Base-by-base conservation (phyloP, 2,888 invertebrate species). In the Cryptosula pallasiana region DNA sequence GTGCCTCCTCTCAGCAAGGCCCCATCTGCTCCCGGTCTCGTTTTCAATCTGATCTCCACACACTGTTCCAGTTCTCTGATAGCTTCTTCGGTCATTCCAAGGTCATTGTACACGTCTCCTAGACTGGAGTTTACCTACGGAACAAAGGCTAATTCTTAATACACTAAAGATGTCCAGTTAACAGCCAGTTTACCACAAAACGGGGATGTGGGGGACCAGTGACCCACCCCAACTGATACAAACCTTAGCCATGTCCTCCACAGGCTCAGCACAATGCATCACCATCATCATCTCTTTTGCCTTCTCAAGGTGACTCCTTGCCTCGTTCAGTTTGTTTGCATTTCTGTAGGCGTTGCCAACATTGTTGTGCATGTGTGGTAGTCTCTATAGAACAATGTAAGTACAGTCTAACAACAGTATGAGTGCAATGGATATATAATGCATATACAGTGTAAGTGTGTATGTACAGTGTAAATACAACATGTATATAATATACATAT, bases 341-440 rank as follows among this genome's bases (percentile, higher is more conserved):
- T 20, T 27, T n/a, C 63, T 27, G 32, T 63, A 63, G 20, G 63
- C 63, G 32, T 63, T 63, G 32, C 63, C 63, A 63, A 63, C 63
- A 32, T 63, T 63, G 63, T 63, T 63, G 63, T 63, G 63, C 63
- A 63, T 63, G 27, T 63, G 63, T 5, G 63, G 63, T 32, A 63
- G 63, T 63, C 63, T 25, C 63, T 63, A n/a, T n/a, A n/a, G n/a
- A n/a, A n/a, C n/a, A n/a, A n/a, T n/a, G n/a, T n/a, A n/a, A n/a
- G n/a, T n/a, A n/a, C n/a, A n/a, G n/a, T n/a, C n/a, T n/a, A n/a
- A n/a, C n/a, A n/a, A n/a, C n/a, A n/a, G n/a, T n/a, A n/a, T n/a
- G n/a, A n/a, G n/a, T n/a, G n/a, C n/a, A n/a, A n/a, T n/a, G n/a
- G n/a, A n/a, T n/a, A n/a, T n/a, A n/a, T n/a, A n/a, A n/a, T n/a